phyloP scores from a whole-genome alignment of 2,888 invertebrate species.

The Octodonta nipae region DNA sequence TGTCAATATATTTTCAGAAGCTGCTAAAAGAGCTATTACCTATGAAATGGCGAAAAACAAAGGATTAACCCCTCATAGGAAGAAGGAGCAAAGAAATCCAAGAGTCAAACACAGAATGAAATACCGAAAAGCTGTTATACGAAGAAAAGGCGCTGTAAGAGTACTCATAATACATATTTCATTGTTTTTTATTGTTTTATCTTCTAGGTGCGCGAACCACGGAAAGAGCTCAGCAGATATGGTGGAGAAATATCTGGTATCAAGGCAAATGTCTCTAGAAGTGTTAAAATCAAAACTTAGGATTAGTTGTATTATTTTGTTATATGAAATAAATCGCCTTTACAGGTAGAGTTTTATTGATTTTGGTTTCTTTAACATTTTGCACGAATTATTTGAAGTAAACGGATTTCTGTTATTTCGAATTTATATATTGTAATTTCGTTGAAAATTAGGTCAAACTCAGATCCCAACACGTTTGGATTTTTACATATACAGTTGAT shows the following conservation, averaged over 20 bases:
- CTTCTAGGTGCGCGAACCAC: constrained; percentile 56
- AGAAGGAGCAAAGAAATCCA: constrained; percentile 86
- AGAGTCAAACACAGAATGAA: constrained; percentile 88
- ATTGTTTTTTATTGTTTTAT: background rate
- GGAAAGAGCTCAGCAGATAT: constrained; percentile 70
- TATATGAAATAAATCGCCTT: no score
- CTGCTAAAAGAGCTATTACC: constrained; percentile 69
- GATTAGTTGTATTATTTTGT: background rate
- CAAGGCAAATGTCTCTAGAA: constrained; percentile 74
- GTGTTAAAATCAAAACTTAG: constrained; percentile 64
- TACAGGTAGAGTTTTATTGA: no score
- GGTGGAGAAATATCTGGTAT: constrained; percentile 91
- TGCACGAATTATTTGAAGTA: no score
- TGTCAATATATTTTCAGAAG: constrained; percentile 18
- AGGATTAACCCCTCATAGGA: constrained; percentile 79
- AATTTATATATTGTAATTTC: no score
- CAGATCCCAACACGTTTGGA: no score
- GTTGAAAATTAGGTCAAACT: no score
- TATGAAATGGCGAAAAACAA: constrained; percentile 94
- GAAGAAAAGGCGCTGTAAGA: constrained; percentile 80
- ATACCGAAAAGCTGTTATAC: constrained; percentile 80
- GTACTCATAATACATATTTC: background rate
- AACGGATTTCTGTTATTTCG: no score
- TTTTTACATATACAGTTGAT: no score
- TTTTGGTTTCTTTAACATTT: no score